phyloP scores from a whole-genome alignment of 1,140 invertebrate species.

The Drosophila pandora region DNA sequence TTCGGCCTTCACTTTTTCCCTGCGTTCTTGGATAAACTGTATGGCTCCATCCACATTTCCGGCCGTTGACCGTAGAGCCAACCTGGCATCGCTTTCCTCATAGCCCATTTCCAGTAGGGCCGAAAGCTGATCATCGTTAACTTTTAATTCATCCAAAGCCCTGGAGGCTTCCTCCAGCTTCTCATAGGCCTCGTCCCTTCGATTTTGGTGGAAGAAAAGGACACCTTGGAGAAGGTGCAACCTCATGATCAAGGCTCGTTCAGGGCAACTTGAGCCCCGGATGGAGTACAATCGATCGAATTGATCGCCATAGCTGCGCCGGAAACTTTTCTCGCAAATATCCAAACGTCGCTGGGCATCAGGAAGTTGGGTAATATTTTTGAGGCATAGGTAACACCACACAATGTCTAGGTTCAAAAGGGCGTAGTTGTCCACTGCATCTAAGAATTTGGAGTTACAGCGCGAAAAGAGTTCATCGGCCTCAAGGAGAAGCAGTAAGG shows the following conservation, averaged over 20 bases:
- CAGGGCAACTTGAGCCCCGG: constrained; percentile 87
- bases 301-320: constrained; percentile 88
- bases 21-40: constrained; percentile 86
- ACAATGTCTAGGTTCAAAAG: constrained; percentile 92
- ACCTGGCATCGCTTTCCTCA: constrained; percentile 86
- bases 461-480: constrained; percentile 89
- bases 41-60: constrained; percentile 87
- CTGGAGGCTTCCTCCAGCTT: constrained; percentile 86
- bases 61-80: constrained; percentile 87
- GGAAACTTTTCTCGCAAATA: constrained; percentile 88
- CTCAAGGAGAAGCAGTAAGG: constrained; percentile 89
- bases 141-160: constrained; percentile 87
- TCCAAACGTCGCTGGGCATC: constrained; percentile 88
- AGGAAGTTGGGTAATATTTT: constrained; percentile 88
- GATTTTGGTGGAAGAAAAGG: constrained; percentile 89
- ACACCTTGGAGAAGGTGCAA: constrained; percentile 91
- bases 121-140: constrained; percentile 85
- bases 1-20: constrained; percentile 84
- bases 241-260: constrained; percentile 89
- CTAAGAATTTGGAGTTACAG: constrained; percentile 88
- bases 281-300: constrained; percentile 88
- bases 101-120: constrained; percentile 87
- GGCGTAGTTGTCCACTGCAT: constrained; percentile 91
- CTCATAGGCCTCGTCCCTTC: constrained; percentile 85
- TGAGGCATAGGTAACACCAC: constrained; percentile 92